Evolutionary conservation across 2,888 invertebrate species (phyloP), one percentile per base, ranked within the genome.

Genomic region (Drymonia ruficornis): DNA sequence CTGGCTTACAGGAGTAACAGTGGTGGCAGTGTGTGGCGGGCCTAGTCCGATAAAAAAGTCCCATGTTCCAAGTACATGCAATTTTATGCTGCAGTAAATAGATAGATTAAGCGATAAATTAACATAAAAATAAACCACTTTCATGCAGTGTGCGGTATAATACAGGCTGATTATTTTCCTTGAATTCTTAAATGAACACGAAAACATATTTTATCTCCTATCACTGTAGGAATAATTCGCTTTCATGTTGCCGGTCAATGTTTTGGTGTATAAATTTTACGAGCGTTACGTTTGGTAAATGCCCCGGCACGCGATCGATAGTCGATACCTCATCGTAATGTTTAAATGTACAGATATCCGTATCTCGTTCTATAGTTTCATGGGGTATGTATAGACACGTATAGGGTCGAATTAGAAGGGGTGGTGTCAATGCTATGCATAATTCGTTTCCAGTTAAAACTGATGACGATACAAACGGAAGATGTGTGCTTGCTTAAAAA

Each of bases 231-330:
- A 46, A 31, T 31, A 29, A 38, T 44, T 23, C 62, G 65, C 70
- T 70, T 68, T 69, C 64, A 71, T 70, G 68, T 60, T 63, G 63
- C 66, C 67, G 70, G 72, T 61, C 70, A 69, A 64, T 70, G 68
- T 67, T 73, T 63, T 70, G 65, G 59, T 74, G 57, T 55, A 63
- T 63, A 62, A 53, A 69, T 61, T 74, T 74, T 72, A 74, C 64
- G 68, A 68, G 59, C 61, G 66, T 72, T 72, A 68, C 64, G 61
- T 67, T 64, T 63, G 70, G 65, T 65, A 61, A 64, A 65, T 19
- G 4, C 0, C 13, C 44, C 23, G 23, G 13, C 13, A 44, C 23
- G 18, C 44, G 44, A 13, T 44, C n/a, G 44, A 44, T 23, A 23
- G 9, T 38, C 38, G 15, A 13, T 38, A n/a, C n/a, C 42, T 42